Evolutionary conservation across 2,888 invertebrate genomes (phyloP).

Genomic region (Noctua janthe): DNA sequence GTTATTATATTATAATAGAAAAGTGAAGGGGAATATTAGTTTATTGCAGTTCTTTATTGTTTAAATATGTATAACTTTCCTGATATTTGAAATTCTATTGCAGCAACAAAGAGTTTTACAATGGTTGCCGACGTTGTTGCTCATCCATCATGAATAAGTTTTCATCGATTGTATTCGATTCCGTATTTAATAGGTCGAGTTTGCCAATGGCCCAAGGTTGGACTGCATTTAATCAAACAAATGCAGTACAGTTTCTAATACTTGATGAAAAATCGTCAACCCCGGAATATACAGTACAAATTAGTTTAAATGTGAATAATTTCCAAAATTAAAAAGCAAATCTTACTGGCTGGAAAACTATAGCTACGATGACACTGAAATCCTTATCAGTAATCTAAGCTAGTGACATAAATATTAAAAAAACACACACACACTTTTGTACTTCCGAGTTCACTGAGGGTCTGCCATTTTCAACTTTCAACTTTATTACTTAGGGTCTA

Average conservation of each 20-base stretch:
- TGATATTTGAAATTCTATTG: neutral
- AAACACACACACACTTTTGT: neutral
- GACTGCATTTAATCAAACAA: neutral
- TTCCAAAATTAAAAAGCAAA: neutral
- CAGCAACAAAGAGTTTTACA: neutral
- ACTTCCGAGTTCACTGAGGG: neutral
- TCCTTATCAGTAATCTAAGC: neutral
- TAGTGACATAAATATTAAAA: neutral
- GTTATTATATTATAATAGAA: slow-evolving; percentile 2
- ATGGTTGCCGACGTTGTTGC: neutral
- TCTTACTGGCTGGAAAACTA: neutral
- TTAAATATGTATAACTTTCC: neutral
- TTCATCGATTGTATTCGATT: neutral
- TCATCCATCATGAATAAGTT: neutral
- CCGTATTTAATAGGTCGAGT: too few relatives aligned
- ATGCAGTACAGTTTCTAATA: neutral
- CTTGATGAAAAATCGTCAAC: slow-evolving; percentile 23
- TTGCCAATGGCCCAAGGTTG: neutral
- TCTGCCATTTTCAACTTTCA: neutral
- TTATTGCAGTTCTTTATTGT: neutral
- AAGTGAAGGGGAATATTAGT: neutral
- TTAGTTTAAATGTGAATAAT: neutral
- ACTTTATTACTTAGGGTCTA: neutral
- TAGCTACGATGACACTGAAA: neutral
- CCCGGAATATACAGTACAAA: slow-evolving; percentile 19